phyloP scores from a whole-genome alignment of 2,797 vertebrate genomes.

The Pempheris klunzingeri region DNA sequence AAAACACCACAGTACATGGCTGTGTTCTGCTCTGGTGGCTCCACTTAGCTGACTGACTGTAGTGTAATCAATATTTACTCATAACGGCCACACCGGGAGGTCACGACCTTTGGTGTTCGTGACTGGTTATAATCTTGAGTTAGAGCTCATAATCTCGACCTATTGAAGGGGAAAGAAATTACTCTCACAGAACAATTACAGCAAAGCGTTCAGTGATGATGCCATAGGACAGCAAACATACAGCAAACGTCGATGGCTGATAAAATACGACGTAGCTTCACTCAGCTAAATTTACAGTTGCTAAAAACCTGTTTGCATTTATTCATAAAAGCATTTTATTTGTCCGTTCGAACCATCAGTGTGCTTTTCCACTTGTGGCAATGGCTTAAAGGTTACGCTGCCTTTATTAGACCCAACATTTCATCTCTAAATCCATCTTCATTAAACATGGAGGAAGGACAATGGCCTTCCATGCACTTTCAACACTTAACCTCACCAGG shows the following conservation, averaged over 20 bases:
- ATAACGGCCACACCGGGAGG: constrained; percentile 80
- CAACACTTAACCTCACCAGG: constrained; percentile 84
- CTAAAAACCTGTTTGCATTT: constrained; percentile 16
- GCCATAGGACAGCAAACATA: background rate
- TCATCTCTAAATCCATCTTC: constrained; percentile 86
- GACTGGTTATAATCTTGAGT: constrained; percentile 75
- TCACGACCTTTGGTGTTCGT: constrained; percentile 73
- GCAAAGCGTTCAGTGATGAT: constrained; percentile 30
- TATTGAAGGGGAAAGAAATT: constrained; percentile 27
- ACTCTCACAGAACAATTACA: constrained; percentile 38
- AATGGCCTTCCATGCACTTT: constrained; percentile 77
- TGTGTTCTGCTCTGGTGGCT: constrained; percentile 73
- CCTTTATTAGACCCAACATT: constrained; percentile 80
- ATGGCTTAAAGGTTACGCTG: constrained; percentile 78
- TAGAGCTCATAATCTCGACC: constrained; percentile 63
- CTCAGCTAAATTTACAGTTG: constrained; percentile 20
- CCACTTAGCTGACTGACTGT: constrained; percentile 75
- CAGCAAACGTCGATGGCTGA: background rate
- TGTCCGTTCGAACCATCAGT: constrained; percentile 48
- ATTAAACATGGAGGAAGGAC: constrained; percentile 80
- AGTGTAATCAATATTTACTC: constrained; percentile 82
- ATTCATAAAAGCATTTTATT: constrained; percentile 38
- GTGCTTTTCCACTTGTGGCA: constrained; percentile 52
- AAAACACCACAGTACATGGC: constrained; percentile 65
- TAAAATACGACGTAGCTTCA: constrained; percentile 9